Percentiles rank a stretch among this genome's conserved stretches.
Evolutionary conservation across 2,113 vertebrate species (phyloP).

Genomic region (Leptobrachium leishanense): DNA sequence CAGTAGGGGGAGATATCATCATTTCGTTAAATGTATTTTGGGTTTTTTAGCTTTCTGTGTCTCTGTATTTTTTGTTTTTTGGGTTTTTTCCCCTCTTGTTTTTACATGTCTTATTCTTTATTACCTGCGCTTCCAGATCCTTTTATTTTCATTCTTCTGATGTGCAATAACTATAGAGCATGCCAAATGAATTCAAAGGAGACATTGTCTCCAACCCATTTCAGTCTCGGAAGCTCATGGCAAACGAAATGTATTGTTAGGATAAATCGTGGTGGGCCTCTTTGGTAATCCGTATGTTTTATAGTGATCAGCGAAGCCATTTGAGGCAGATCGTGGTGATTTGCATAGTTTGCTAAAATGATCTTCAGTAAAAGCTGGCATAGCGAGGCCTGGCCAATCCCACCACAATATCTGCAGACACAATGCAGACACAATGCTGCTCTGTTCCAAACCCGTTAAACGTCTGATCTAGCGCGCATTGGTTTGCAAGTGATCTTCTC

Average conservation of each 20-base stretch:
- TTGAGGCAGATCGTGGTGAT: accelerated
- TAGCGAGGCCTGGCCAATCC: not conserved
- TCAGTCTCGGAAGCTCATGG: not conserved
- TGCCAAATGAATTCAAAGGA: not conserved
- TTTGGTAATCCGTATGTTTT: not conserved
- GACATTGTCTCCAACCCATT: not conserved
- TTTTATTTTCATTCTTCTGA: too few relatives aligned
- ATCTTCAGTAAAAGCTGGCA: conserved; percentile 4
- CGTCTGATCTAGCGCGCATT: too few relatives aligned
- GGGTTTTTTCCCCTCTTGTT: too few relatives aligned
- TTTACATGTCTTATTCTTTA: too few relatives aligned
- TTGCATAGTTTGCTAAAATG: not conserved
- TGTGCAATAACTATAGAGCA: not conserved
- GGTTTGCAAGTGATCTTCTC: too few relatives aligned
- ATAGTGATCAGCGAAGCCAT: conserved; percentile 4
- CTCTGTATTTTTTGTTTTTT: too few relatives aligned
- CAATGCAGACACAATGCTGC: too few relatives aligned
- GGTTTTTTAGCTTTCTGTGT: too few relatives aligned
- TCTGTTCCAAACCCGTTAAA: too few relatives aligned
- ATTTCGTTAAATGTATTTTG: not conserved
- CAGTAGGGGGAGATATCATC: conserved; percentile 14
- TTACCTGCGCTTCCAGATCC: too few relatives aligned
- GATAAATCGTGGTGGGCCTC: not conserved
- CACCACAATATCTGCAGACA: too few relatives aligned
- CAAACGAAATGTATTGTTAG: not conserved